Percentiles rank a stretch among this genome's conserved stretches.
Conservation (phyloP, 1,140 invertebrate species). For the Papilio polyxenes region DNA sequence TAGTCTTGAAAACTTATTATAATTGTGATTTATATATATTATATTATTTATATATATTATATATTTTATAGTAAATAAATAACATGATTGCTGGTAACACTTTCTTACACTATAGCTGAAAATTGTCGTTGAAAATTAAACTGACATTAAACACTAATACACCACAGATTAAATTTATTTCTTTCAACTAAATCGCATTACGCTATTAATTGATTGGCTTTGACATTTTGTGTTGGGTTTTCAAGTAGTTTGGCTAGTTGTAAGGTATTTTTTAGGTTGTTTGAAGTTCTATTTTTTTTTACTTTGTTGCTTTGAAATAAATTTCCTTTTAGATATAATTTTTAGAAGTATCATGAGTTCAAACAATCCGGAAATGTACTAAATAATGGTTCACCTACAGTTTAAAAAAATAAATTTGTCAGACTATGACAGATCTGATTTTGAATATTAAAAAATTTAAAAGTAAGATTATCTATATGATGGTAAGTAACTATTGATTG, state of each 20-base stretch:
- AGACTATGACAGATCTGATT: neutral
- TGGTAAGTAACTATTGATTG: too few species aligned
- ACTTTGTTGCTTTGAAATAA: neutral
- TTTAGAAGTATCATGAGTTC: neutral
- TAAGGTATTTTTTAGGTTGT: neutral
- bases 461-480: too few species aligned
- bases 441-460: too few species aligned
- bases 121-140: neutral
- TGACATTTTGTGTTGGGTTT: neutral
- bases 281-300: neutral
- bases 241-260: slow-evolving; percentile 17
- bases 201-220: slow-evolving; percentile 38
- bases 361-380: neutral
- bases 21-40: neutral
- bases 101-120: neutral
- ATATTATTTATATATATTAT: too few species aligned
- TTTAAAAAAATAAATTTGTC: neutral
- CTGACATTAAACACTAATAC: neutral
- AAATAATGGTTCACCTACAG: neutral
- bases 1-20: neutral
- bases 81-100: neutral
- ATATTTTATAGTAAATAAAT: neutral
- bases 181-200: neutral
- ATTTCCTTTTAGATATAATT: neutral
- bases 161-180: slow-evolving; percentile 4